Evolutionary conservation across 2,797 vertebrate genomes (phyloP).

Genomic region (Loriculus beryllinus): DNA sequence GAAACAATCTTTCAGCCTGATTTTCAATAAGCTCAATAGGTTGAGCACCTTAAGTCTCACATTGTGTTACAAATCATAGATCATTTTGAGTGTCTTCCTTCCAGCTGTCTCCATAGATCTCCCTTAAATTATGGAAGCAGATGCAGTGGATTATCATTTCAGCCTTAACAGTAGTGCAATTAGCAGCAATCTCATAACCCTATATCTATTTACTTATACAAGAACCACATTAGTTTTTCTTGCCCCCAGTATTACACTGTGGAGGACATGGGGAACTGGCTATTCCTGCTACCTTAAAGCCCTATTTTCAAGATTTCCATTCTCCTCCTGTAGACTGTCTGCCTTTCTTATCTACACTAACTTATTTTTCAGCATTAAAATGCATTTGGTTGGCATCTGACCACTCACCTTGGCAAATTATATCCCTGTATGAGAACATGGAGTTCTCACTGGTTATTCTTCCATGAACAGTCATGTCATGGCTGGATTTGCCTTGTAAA

Average conservation of each 20-base stretch:
- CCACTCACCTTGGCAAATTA: neutral
- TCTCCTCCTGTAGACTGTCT: neutral
- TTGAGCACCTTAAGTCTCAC: neutral
- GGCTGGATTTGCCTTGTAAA: neutral
- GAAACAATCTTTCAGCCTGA: neutral
- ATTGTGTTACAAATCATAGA: neutral
- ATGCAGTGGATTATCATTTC: neutral
- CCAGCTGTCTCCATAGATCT: neutral
- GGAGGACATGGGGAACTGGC: neutral
- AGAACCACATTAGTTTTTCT: neutral
- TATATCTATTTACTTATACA: neutral
- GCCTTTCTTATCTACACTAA: neutral
- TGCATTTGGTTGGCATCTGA: neutral
- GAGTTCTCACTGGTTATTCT: neutral
- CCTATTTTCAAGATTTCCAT: neutral
- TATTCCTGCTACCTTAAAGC: neutral
- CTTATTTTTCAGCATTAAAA: neutral
- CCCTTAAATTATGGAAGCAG: neutral
- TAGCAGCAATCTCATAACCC: constrained; percentile 2
- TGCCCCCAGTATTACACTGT: neutral
- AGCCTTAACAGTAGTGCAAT: neutral
- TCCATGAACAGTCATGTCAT: neutral
- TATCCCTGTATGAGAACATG: neutral
- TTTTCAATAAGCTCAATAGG: neutral
- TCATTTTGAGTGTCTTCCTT: neutral